Percentiles rank a stretch among this genome's conserved stretches.
These are phyloP conservation scores for Cyprinodon tularosa DNA, from an alignment of 2,113 vertebrate species.

Conservation along the genomic window DNA sequence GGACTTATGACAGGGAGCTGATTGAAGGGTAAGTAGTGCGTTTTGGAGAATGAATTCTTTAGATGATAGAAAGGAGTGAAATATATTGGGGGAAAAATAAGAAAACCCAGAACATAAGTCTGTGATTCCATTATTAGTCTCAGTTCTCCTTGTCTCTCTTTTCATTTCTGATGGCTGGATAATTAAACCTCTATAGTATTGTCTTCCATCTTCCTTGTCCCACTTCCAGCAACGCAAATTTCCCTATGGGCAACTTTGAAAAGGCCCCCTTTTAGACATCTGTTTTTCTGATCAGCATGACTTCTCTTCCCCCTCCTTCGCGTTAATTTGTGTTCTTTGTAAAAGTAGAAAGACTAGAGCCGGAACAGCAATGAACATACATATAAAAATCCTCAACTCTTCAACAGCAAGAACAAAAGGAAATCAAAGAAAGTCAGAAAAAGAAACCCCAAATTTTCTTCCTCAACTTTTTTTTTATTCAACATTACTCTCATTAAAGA, in stretches of 20 bases:
- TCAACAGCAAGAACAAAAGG: constrained; percentile 32
- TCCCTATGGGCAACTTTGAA: constrained; percentile 75
- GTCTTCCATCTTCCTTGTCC: constrained; percentile 78
- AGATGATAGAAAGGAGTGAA: constrained; percentile 66
- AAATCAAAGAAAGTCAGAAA: constrained; percentile 59
- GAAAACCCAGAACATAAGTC: constrained; percentile 60
- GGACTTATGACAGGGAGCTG: constrained; percentile 73
- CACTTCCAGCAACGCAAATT: constrained; percentile 77
- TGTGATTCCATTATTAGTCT: constrained; percentile 77
- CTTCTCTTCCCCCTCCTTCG: constrained; percentile 38
- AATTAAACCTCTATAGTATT: constrained; percentile 85
- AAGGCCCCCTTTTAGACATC: constrained; percentile 73
- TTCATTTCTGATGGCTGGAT: constrained; percentile 81
- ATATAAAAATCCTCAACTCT: constrained; percentile 44
- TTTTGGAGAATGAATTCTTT: constrained; percentile 79
- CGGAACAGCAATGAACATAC: constrained; percentile 59
- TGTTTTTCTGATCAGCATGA: constrained; percentile 74
- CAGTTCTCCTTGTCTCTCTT: constrained; percentile 69
- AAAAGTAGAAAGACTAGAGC: constrained; percentile 65
- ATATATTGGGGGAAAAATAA: constrained; percentile 44
- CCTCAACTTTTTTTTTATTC: constrained; percentile 60
- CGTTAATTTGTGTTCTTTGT: constrained; percentile 79
- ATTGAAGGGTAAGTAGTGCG: constrained; percentile 80
- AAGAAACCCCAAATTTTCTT: constrained; percentile 55
- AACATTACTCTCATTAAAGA: constrained; percentile 60